These are phyloP conservation scores for Apis florea DNA, from an alignment of 1,140 invertebrate genomes.

Conservation along the genomic window DNA sequence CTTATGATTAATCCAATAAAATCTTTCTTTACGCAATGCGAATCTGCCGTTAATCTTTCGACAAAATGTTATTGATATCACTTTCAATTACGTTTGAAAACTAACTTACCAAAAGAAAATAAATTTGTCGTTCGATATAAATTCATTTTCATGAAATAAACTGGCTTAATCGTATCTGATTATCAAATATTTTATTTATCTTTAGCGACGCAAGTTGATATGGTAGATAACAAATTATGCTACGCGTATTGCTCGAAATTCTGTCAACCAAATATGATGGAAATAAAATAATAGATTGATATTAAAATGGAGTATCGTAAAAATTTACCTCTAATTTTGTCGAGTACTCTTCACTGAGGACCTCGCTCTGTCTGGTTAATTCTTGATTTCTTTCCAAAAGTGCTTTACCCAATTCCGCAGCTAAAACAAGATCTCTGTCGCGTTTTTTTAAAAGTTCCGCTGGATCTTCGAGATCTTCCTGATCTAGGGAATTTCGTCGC, in stretches of 20 bases:
- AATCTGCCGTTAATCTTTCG: background rate
- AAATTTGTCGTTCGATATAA: background rate
- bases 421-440: slow-evolving; percentile 94
- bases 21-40: slow-evolving; percentile 29
- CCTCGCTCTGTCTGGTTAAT: slow-evolving; percentile 92
- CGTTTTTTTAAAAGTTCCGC: slow-evolving; percentile 93
- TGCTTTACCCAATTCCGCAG: slow-evolving; percentile 96
- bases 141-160: background rate
- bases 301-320: background rate
- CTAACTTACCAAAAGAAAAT: background rate
- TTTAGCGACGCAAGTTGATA: background rate
- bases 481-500: slow-evolving; percentile 71
- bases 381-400: slow-evolving; percentile 97
- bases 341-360: slow-evolving; percentile 92
- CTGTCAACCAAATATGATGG: background rate
- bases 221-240: background rate
- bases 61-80: background rate
- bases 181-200: slow-evolving; percentile 9
- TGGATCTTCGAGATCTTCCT: slow-evolving; percentile 83
- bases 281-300: background rate
- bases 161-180: background rate
- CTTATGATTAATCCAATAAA: slow-evolving; percentile 34
- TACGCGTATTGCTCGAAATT: background rate
- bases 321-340: slow-evolving; percentile 93
- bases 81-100: background rate